phyloP scores from a whole-genome alignment of 2,797 vertebrate genomes.

The Aldrovandia affinis region DNA sequence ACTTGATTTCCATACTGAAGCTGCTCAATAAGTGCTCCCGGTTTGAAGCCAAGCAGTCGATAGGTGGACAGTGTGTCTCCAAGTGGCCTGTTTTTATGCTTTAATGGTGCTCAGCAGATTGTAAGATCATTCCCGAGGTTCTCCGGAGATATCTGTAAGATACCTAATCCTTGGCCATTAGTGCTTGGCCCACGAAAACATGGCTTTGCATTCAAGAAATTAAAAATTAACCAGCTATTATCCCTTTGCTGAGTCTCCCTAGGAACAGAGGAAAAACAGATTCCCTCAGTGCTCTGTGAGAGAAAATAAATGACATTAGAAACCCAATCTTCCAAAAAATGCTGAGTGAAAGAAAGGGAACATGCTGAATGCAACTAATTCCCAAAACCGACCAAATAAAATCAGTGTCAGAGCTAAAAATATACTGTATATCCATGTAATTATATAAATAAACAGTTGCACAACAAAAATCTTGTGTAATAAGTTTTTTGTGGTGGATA shows the following conservation, averaged over 20 bases:
- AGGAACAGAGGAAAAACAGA: constrained; percentile 40
- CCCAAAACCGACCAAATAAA: constrained; percentile 21
- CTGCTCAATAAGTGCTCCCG: constrained; percentile 19
- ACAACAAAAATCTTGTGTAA: neutral
- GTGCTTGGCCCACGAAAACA: constrained; percentile 47
- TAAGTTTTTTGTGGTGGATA: too few species aligned
- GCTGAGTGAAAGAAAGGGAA: constrained; percentile 31
- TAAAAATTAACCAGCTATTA: constrained; percentile 68
- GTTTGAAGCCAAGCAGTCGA: constrained; percentile 24
- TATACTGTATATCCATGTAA: neutral
- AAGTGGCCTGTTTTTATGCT: constrained; percentile 52
- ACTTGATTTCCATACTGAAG: constrained; percentile 21
- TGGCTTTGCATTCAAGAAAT: constrained; percentile 59
- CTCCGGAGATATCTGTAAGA: constrained; percentile 51
- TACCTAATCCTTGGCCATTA: constrained; percentile 64
- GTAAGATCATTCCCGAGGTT: constrained; percentile 38
- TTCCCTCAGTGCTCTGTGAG: constrained; percentile 37
- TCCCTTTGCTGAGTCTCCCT: constrained; percentile 43
- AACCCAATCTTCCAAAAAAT: constrained; percentile 46
- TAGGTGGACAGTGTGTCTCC: constrained; percentile 39
- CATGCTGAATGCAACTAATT: constrained; percentile 28
- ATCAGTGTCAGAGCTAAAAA: neutral
- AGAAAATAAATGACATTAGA: constrained; percentile 39
- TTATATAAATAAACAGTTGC: neutral
- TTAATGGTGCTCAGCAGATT: constrained; percentile 57